Base-by-base conservation (phyloP, 1,140 invertebrate species). In the Drosophila prosaltans region DNA sequence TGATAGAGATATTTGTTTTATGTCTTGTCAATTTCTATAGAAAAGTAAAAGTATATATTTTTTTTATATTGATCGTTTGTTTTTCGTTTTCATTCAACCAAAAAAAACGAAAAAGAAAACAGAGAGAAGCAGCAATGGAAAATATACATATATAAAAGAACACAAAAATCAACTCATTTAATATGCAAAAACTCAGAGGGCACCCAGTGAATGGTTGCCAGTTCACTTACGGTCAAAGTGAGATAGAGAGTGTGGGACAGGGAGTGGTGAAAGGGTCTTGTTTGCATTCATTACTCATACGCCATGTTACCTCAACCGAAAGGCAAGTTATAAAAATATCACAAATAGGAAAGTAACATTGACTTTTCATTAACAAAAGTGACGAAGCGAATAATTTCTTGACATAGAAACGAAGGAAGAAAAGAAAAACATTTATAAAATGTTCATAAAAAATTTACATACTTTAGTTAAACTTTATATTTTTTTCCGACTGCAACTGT, bases 331-430 rank as follows among this genome's bases (percentile, higher is more conserved):
- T 70, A 72, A 60, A 67, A 74, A 74, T 67, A 71, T 60, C 55
- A 36, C 41, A 36, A 16, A 51, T 54, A 21, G 51, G 16, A 40
- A 45, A 74, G 39, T 36, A 74, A 78, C 74, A 85, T 58, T 51
- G 64, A 30, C 61, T 74, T 78, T 84, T 86, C 81, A 86, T 86
- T 81, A 78, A 69, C 66, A 63, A 78, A 76, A 64, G 63, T 66
- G 65, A 65, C 61, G 74, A 48, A 21, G 10, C 45, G 4, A 72
- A 62, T 65, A 24, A 9, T 41, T 48, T 30, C 39, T 48, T 55
- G 32, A 11, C 32, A 48, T 26, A 16, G 43, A 21, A 40, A 8
- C 9, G 4, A 7, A 54, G 3, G 30, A 28, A 16, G 45, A 55
- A 24, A 63, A 55, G 64, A 69, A 40, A 66, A 40, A 2, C 10